A percentile compares a stretch with the other conserved stretches of the same genome.
phyloP scores from a whole-genome alignment of 2,797 vertebrate genomes.

The Zenarchopterus dispar region DNA sequence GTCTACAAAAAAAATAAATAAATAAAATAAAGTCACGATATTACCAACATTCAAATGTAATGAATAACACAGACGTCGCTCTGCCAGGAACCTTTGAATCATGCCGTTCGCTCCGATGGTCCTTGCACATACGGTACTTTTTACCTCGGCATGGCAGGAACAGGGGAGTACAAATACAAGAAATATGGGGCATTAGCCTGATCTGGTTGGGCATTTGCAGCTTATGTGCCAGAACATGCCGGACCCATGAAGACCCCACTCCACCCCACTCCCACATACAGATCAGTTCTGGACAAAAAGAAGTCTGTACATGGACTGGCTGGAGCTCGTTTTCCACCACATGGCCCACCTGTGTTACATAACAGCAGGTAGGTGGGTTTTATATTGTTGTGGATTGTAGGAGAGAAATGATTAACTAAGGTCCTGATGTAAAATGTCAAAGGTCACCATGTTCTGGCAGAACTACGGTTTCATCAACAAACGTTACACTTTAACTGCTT shows the following conservation, averaged over 20 bases:
- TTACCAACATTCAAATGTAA: background rate
- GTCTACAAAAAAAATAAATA: conserved; percentile 9
- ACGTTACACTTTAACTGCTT: conserved; percentile 51
- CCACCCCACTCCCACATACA: background rate
- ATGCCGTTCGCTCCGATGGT: background rate
- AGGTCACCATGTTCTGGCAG: conserved; percentile 14
- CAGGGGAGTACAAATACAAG: background rate
- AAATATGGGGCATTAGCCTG: background rate
- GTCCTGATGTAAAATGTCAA: conserved; percentile 20
- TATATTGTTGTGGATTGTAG: background rate
- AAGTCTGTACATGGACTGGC: background rate
- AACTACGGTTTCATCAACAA: conserved; percentile 16
- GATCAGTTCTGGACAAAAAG: background rate
- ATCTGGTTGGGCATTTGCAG: background rate
- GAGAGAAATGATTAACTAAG: conserved; percentile 53
- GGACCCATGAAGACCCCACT: background rate
- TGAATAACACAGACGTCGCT: background rate
- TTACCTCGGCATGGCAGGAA: too few relatives aligned
- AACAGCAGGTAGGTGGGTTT: background rate
- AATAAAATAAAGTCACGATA: background rate
- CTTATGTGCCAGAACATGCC: background rate
- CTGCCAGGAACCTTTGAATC: background rate
- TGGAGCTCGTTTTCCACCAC: background rate
- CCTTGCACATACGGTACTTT: background rate
- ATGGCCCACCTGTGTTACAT: background rate